Evolutionary conservation across 53 echinoderm and acorn worm species (phyloP), one percentile per base, ranked within the genome.

Genomic region (Patiria pectinifera): DNA sequence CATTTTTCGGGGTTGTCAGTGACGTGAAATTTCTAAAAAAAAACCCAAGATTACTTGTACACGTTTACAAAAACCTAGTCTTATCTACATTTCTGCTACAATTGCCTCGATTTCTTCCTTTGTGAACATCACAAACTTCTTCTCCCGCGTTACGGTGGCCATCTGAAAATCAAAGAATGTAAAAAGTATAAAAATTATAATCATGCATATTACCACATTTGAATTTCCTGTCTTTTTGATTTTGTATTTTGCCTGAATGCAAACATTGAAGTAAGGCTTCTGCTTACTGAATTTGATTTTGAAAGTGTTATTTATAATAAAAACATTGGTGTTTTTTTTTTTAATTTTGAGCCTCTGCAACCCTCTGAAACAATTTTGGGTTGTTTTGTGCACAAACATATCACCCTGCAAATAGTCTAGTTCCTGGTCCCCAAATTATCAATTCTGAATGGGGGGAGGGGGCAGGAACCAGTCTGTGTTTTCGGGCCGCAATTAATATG

Each of bases 41-140:
- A 60, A 8, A 0, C 8, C 66, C 15, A 66, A 18, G 3, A 13
- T 16, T 16, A 66, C 66, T 66, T 66, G 66, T 60, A 60, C 83
- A 46, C 49, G 22, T 58, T 14, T 62, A 59, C 35, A 48, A 69
- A 90, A 90, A 81, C n/a, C 69, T 66, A 18, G 66, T 66, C 80
- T 81, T 18, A 92, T 92, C 44, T 93, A 97, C 97, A 98, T 94
- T 83, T 97, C 91, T 61, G 94, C 91, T 83, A 98, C 96, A 77
- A 98, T 95, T 2, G 91, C 96, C 86, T 98, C 99, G 89, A 98
- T 98, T 84, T 98, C 96, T 93, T 96, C 95, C 85, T 98, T 98
- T 19, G 99, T 93, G 76, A 98, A 95, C 99, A 98, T 98, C 71
- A 96, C 96, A 88, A 98, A 98, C 45, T 95, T 95, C 71, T 95